phyloP scores from a whole-genome alignment of 1,140 invertebrate species.

The Drosophila ananassae region DNA sequence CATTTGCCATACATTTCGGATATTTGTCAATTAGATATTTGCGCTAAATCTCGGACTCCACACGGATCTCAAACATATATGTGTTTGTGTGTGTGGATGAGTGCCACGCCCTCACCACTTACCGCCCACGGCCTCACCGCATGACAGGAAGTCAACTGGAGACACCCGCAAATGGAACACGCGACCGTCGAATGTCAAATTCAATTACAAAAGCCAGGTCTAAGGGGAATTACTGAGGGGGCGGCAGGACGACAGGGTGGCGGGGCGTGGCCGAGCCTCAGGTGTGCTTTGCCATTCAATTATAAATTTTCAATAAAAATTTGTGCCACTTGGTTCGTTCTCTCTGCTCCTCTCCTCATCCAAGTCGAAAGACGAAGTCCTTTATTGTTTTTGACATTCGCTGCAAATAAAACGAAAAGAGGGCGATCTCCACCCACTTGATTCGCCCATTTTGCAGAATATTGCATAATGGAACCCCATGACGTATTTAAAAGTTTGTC shows the following conservation, averaged over 20 bases:
- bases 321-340: conserved; percentile 38
- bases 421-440: neutral
- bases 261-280: conserved; percentile 49
- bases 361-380: conserved; percentile 7
- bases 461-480: conserved; percentile 34
- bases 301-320: conserved; percentile 80
- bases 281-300: conserved; percentile 79
- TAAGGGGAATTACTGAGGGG: conserved; percentile 1
- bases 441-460: conserved; percentile 10
- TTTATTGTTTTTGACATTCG: conserved; percentile 77
- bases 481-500: conserved; percentile 33
- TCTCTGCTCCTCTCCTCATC: neutral
- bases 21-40: conserved; percentile 67
- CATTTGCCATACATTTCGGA: conserved; percentile 35
- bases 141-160: conserved; percentile 36
- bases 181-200: conserved; percentile 69
- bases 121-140: conserved; percentile 23
- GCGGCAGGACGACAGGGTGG: neutral
- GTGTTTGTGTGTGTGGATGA: neutral
- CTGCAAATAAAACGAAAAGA: conserved; percentile 6
- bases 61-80: conserved; percentile 10
- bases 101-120: conserved; percentile 17
- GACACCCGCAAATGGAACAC: conserved; percentile 41
- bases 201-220: conserved; percentile 58
- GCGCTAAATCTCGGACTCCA: conserved; percentile 26